Evolutionary conservation across 1,140 invertebrate species (phyloP).

Genomic region (Lysiphlebus fabarum): DNA sequence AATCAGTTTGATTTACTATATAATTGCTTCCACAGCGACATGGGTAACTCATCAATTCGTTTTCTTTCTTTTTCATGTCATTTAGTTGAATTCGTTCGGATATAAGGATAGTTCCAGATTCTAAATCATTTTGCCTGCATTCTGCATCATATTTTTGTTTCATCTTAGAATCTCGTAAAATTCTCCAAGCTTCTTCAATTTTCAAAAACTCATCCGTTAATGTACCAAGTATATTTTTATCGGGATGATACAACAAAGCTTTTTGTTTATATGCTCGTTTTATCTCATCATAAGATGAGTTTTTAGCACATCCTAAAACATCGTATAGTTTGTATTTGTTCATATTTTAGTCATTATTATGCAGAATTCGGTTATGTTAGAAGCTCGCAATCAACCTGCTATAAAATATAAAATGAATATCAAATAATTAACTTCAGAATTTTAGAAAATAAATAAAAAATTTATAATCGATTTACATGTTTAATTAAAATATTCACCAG

Average conservation of each 20-base stretch:
- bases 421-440: too few relatives aligned
- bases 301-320: slow-evolving; percentile 57
- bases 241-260: slow-evolving; percentile 62
- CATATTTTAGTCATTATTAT: not conserved
- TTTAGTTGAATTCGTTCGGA: slow-evolving; percentile 57
- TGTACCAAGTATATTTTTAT: slow-evolving; percentile 52
- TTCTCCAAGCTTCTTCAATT: slow-evolving; percentile 64
- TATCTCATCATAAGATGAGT: slow-evolving; percentile 59
- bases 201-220: slow-evolving; percentile 51
- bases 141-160: slow-evolving; percentile 61
- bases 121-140: slow-evolving; percentile 54
- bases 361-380: too few relatives aligned
- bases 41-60: slow-evolving; percentile 52
- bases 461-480: too few relatives aligned
- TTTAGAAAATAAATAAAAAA: too few relatives aligned
- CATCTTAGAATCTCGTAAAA: slow-evolving; percentile 55
- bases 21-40: slow-evolving; percentile 67
- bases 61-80: slow-evolving; percentile 53
- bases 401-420: too few relatives aligned
- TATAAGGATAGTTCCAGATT: slow-evolving; percentile 53
- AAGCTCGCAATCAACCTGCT: too few relatives aligned
- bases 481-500: too few relatives aligned
- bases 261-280: slow-evolving; percentile 64
- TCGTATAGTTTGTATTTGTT: slow-evolving; percentile 55
- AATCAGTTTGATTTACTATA: slow-evolving; percentile 51